Percentiles rank a stretch among this genome's conserved stretches.
Evolutionary conservation across 2,888 invertebrate genomes (phyloP).

Genomic region (Chouioia cunea): DNA sequence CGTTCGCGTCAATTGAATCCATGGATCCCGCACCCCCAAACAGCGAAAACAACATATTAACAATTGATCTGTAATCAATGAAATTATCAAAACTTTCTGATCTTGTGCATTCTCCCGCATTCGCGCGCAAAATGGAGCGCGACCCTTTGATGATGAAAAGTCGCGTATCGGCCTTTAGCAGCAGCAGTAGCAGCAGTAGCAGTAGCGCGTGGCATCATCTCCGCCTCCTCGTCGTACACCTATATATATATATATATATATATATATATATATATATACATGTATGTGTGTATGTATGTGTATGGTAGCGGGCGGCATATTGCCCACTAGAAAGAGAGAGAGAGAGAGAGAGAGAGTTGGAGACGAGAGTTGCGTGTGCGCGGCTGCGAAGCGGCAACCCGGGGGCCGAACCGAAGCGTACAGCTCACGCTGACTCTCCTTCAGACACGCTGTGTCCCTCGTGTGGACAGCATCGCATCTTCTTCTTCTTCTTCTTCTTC

Average conservation of each 20-base stretch:
- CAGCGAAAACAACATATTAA: no score
- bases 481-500: neutral
- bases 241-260: no score
- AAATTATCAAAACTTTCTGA: no score
- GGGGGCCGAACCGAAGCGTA: conserved; percentile 27
- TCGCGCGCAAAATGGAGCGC: no score
- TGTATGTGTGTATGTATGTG: neutral
- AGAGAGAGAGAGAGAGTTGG: conserved; percentile 8
- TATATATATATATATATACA: no score
- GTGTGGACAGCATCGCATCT: conserved; percentile 57
- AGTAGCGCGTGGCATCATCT: conserved; percentile 9
- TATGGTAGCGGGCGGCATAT: conserved; percentile 14
- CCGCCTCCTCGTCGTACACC: neutral
- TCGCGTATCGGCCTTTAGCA: no score
- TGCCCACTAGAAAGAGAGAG: conserved; percentile 40
- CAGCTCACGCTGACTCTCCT: conserved; percentile 22
- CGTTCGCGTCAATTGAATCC: no score
- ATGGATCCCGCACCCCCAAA: no score
- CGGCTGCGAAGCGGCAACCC: conserved; percentile 35
- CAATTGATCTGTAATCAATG: no score
- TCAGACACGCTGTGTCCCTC: conserved; percentile 61
- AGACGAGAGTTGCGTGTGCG: neutral
- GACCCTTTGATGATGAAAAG: no score
- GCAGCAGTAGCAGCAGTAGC: no score
- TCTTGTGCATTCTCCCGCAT: no score